These are phyloP conservation scores for Apoda limacodes DNA, from an alignment of 2,888 invertebrate species.

Conservation along the genomic window DNA sequence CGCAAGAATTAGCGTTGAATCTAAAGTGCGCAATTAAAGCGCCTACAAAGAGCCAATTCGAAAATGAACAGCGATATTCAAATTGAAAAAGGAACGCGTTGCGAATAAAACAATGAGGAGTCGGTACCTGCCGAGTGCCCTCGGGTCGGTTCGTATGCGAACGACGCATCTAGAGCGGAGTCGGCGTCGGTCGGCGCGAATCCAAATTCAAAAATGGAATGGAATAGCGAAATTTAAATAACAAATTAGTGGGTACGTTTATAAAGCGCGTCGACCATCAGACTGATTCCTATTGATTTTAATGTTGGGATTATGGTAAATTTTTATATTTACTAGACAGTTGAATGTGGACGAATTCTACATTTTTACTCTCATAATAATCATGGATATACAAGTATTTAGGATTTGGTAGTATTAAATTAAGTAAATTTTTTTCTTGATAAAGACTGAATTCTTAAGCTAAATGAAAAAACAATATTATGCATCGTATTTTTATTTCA, in stretches of 20 bases:
- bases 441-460: no score
- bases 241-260: conserved; percentile 56
- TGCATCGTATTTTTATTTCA: no score
- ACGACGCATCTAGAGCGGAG: conserved; percentile 18
- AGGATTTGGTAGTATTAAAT: no score
- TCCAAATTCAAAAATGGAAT: conserved; percentile 53
- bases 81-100: conserved; percentile 64
- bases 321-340: conserved; percentile 8
- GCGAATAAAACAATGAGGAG: conserved; percentile 57
- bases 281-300: conserved; percentile 48
- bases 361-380: no score
- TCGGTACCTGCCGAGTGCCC: conserved; percentile 26
- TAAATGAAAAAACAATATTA: no score
- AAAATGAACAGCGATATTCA: conserved; percentile 66
- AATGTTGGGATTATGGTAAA: conserved; percentile 35
- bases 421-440: no score
- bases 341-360: conserved; percentile 2
- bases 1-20: conserved; percentile 62
- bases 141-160: conserved; percentile 32
- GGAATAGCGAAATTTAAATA: conserved; percentile 55
- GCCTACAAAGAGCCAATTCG: conserved; percentile 60
- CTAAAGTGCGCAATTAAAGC: conserved; percentile 63
- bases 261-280: conserved; percentile 45
- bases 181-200: conserved; percentile 30
- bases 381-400: no score